Conservation (phyloP, 2,888 invertebrate species). For the Aphodius sticticus region DNA sequence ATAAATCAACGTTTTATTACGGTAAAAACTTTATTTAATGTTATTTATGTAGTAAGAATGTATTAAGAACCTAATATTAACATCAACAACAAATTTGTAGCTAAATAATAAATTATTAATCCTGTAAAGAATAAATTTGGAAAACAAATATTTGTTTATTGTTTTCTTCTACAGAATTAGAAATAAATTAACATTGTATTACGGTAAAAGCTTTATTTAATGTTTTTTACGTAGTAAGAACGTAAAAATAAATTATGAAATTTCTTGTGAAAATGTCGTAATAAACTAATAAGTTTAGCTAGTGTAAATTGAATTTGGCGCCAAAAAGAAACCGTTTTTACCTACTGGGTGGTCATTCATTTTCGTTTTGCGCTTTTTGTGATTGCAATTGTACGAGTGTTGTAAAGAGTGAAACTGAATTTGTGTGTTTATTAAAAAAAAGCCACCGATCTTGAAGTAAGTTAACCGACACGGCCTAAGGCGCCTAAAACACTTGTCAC, state of each 20-base stretch:
- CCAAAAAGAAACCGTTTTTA: constrained; percentile 38
- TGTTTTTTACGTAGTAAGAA: background rate
- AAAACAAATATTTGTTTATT: too few relatives aligned
- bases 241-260: too few relatives aligned
- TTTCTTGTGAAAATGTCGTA: too few relatives aligned
- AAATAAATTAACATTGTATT: too few relatives aligned
- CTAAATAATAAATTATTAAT: background rate
- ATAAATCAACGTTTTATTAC: too few relatives aligned
- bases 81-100: background rate
- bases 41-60: background rate
- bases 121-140: background rate
- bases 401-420: constrained; percentile 56
- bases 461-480: constrained; percentile 39
- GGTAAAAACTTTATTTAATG: too few relatives aligned
- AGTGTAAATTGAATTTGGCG: constrained; percentile 35
- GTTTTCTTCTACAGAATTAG: too few relatives aligned
- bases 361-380: constrained; percentile 59
- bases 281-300: background rate
- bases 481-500: constrained; percentile 27
- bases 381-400: constrained; percentile 55
- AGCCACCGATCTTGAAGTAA: constrained; percentile 64
- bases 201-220: too few relatives aligned
- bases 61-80: too few relatives aligned
- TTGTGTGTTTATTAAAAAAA: constrained; percentile 68
- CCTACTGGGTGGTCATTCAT: constrained; percentile 39